Conservation (phyloP, 2,797 vertebrate genomes). For the Protonibea diacanthus region DNA sequence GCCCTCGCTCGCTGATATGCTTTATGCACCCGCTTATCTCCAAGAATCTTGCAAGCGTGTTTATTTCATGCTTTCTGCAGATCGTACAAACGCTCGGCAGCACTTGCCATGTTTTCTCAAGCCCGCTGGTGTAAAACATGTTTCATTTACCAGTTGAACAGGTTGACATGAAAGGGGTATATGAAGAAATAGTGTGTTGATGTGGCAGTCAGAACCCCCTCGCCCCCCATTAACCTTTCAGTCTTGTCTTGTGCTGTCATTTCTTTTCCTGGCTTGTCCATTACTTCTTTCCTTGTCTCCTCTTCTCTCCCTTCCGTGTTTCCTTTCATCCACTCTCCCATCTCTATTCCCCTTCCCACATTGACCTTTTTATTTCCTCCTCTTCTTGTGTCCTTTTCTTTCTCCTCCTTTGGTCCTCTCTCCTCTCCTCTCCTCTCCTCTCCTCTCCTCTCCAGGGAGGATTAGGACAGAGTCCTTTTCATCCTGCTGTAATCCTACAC, state of each 20-base stretch:
- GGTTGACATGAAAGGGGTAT: constrained; percentile 28
- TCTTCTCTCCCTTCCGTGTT: constrained; percentile 26
- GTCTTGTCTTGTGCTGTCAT: neutral
- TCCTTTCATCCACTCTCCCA: neutral
- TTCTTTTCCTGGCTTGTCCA: neutral
- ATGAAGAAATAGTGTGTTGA: constrained; percentile 6
- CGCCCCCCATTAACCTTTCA: neutral
- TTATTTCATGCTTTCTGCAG: constrained; percentile 60
- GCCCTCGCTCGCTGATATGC: neutral
- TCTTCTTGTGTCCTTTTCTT: neutral
- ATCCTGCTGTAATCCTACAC: constrained; percentile 78
- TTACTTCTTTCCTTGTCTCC: neutral
- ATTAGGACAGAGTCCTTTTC: constrained; percentile 80
- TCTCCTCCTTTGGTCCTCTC: neutral
- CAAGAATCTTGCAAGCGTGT: constrained; percentile 59
- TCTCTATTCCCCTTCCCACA: neutral
- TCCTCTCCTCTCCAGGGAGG: constrained; percentile 62
- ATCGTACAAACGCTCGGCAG: constrained; percentile 30
- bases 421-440: constrained; percentile 20
- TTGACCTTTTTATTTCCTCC: neutral
- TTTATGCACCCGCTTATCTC: constrained; percentile 62
- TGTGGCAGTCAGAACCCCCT: neutral
- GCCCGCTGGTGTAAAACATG: constrained; percentile 44
- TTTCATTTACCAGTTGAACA: constrained; percentile 55
- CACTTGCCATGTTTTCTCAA: constrained; percentile 42